Evolutionary conservation across 2,113 vertebrate species (phyloP).

Genomic region (Sitta europaea): DNA sequence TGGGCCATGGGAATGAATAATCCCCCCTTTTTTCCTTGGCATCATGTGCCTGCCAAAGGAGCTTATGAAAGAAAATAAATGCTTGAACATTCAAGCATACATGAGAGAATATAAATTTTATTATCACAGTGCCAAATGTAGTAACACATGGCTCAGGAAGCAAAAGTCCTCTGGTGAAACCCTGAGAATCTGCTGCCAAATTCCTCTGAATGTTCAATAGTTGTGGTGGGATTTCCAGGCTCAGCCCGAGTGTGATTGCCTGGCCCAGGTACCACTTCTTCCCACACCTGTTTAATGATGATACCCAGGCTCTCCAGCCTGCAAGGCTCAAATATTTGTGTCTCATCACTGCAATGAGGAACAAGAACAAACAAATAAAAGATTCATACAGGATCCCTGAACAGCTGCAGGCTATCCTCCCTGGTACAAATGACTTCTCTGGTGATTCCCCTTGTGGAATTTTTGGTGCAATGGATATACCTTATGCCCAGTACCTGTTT

Average conservation of each 20-base stretch:
- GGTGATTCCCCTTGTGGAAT: neutral
- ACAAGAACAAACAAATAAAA: neutral
- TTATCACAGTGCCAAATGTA: neutral
- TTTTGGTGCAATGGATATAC: neutral
- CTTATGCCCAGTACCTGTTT: neutral
- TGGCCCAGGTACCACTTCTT: neutral
- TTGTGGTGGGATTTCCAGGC: neutral
- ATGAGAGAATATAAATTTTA: slow-evolving; percentile 4
- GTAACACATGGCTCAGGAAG: neutral
- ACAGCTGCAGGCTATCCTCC: neutral
- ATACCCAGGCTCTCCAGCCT: neutral
- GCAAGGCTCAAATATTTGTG: neutral
- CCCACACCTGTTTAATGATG: neutral
- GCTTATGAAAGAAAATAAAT: slow-evolving; percentile 9
- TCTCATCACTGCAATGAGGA: neutral
- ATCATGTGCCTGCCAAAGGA: neutral
- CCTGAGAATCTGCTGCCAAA: neutral
- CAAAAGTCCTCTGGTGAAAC: neutral
- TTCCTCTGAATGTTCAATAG: neutral
- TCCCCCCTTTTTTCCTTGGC: neutral
- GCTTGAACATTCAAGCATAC: neutral
- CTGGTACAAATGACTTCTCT: neutral
- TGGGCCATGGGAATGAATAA: neutral
- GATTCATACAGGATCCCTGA: neutral
- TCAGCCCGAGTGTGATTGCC: neutral